Evolutionary conservation across 92 coral and sea anemone genomes (phyloP).

Genomic region (Parazoanthus atlanticus): DNA sequence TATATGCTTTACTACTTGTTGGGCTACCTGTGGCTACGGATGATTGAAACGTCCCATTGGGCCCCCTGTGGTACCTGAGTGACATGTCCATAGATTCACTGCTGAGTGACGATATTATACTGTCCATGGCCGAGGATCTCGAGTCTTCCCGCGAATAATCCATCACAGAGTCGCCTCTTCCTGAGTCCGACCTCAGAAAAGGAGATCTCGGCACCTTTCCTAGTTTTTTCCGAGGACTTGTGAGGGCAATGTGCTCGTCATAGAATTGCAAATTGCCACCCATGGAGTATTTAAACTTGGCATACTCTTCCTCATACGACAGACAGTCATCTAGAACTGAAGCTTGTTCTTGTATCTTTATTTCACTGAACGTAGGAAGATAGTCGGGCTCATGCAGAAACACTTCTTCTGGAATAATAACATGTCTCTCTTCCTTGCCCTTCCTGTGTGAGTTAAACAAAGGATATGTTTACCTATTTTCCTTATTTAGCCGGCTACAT

Average conservation of each 20-base stretch:
- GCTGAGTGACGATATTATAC: slow-evolving; percentile 31
- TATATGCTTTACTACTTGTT: background rate
- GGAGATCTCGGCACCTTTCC: slow-evolving; percentile 43
- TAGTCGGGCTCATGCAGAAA: slow-evolving; percentile 59
- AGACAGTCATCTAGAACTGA: slow-evolving; percentile 30
- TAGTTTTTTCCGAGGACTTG: slow-evolving; percentile 71
- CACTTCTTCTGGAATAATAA: slow-evolving; percentile 72
- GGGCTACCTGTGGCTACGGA: background rate
- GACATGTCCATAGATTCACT: slow-evolving; percentile 44
- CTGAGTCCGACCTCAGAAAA: slow-evolving; percentile 30
- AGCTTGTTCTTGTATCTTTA: slow-evolving; percentile 78
- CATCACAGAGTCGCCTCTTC: slow-evolving; percentile 33
- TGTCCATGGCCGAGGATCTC: slow-evolving; percentile 36
- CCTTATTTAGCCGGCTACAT: background rate
- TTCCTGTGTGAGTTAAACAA: slow-evolving; percentile 15
- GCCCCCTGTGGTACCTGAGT: slow-evolving; percentile 15
- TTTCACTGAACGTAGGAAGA: slow-evolving; percentile 71
- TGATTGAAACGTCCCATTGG: background rate
- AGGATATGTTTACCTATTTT: background rate
- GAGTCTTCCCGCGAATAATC: slow-evolving; percentile 42
- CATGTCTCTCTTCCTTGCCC: slow-evolving; percentile 49
- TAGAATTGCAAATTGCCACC: slow-evolving; percentile 93
- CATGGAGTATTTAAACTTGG: slow-evolving; percentile 92
- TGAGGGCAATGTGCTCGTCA: slow-evolving; percentile 82
- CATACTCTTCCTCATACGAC: slow-evolving; percentile 66